Evolutionary conservation across 2,888 invertebrate species (phyloP).

Genomic region (Mesorhabditis sp.): DNA sequence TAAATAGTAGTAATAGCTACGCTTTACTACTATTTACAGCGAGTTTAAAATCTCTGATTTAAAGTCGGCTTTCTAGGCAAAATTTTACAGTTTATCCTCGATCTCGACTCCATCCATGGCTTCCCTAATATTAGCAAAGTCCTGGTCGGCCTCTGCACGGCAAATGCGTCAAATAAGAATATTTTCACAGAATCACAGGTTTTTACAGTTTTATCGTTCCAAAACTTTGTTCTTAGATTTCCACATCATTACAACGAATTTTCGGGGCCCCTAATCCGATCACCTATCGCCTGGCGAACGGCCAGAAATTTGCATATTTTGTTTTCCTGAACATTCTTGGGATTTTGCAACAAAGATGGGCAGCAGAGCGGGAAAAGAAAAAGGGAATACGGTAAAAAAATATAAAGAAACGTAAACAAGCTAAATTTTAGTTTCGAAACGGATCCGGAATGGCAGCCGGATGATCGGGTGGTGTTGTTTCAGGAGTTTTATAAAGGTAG

Average conservation of each 20-base stretch:
- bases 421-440: conserved; percentile 43
- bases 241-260: conserved; percentile 11
- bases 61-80: conserved; percentile 8
- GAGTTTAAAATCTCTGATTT: conserved; percentile 6
- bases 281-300: conserved; percentile 14
- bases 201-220: no score
- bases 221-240: no score
- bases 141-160: conserved; percentile 18
- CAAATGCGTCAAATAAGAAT: conserved; percentile 1
- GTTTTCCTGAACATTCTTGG: conserved; percentile 45
- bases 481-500: conserved; percentile 42
- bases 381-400: conserved; percentile 20
- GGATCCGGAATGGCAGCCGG: conserved; percentile 56
- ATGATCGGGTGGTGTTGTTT: conserved; percentile 53
- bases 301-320: conserved; percentile 43
- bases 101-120: conserved; percentile 15
- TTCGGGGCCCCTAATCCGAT: conserved; percentile 19
- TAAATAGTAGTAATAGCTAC: conserved; percentile 23
- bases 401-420: conserved; percentile 1
- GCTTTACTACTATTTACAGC: conserved; percentile 13
- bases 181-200: not conserved
- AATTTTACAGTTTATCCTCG: conserved; percentile 22
- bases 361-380: conserved; percentile 31
- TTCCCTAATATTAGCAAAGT: conserved; percentile 19
- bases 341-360: conserved; percentile 40